Evolutionary conservation across 2,888 invertebrate species (phyloP), one percentile per base, ranked within the genome.

Genomic region (Auanema freiburgensis): DNA sequence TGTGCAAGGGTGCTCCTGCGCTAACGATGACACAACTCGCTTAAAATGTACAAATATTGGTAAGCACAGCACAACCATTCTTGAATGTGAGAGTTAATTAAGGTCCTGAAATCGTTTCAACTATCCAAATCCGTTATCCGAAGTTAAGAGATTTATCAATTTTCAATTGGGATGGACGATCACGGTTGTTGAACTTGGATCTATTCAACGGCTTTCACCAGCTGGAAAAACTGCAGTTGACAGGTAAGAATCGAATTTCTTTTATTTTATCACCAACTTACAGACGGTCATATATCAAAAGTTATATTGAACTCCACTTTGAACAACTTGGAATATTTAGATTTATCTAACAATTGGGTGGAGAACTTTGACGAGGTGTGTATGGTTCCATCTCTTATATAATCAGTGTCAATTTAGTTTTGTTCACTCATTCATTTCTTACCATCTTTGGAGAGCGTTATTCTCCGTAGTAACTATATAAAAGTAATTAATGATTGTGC

Each of bases 1-100:
- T 33, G 58, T 57, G n/a, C n/a, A n/a, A 14, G 58, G 58, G 16
- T 57, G 58, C 50, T 18, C n/a, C 12, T 57, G 58, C 24, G 50
- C 24, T 2, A 33, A 49, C 58, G n/a, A 57, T 6, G 58, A 57
- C 58, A 23, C 50, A n/a, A 57, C 52, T 14, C 25, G 40, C 16
- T 16, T 57, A 8, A 40, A 57, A n/a, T 57, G 58, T 50, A 1
- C 14, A 14, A 42, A 42, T 18, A 56, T 56, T 11, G 56, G 56
- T 56, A 16, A 33, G 55, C 21, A 5, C 10, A 5, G 46, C 3
- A 5, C 10, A 21, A 3, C 46, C 4, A 8, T 46, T 46, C 10
- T 21, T 46, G 21, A 46, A 10, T 46, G 16, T 5, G 8, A 33
- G 8, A 33, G 4, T 33, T 8, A 24, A 23, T 53, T 18, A 21